Conservation (phyloP, 2,888 invertebrate genomes). For the Nomada ferruginata region DNA sequence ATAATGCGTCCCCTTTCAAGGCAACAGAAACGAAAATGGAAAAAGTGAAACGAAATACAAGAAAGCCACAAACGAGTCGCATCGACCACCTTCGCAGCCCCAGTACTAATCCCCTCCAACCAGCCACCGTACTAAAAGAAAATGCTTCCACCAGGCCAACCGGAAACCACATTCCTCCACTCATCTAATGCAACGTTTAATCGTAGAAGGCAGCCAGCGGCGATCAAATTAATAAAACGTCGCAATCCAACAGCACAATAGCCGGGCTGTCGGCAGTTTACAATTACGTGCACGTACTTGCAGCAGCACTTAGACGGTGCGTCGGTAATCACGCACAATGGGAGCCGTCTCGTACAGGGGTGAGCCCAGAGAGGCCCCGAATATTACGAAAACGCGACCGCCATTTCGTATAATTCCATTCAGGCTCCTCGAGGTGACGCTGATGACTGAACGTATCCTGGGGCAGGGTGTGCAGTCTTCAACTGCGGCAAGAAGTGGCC, state of each 20-base stretch:
- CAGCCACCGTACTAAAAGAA: too few relatives aligned
- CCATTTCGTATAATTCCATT: slow-evolving; percentile 71
- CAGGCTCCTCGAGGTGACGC: slow-evolving; percentile 69
- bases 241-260: slow-evolving; percentile 2
- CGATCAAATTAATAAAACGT: slow-evolving; percentile 53
- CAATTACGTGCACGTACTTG: slow-evolving; percentile 58
- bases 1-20: too few relatives aligned
- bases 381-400: slow-evolving; percentile 70
- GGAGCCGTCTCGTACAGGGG: slow-evolving; percentile 24
- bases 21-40: too few relatives aligned
- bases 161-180: too few relatives aligned
- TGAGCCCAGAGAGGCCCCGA: slow-evolving; percentile 28
- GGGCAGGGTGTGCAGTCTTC: slow-evolving; percentile 55
- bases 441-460: slow-evolving; percentile 68
- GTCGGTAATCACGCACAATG: slow-evolving; percentile 60
- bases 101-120: too few relatives aligned
- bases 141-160: too few relatives aligned
- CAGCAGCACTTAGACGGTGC: slow-evolving; percentile 50
- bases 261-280: slow-evolving; percentile 34
- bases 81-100: too few relatives aligned
- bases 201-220: background rate
- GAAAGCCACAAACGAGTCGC: too few relatives aligned
- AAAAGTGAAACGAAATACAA: too few relatives aligned
- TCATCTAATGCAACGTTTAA: slow-evolving; percentile 3
- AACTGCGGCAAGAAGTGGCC: slow-evolving; percentile 56